A percentile compares a stretch with the other conserved stretches of the same genome.
These are phyloP conservation scores for Dorcus hopei DNA, from an alignment of 2,888 invertebrate genomes.

Conservation along the genomic window DNA sequence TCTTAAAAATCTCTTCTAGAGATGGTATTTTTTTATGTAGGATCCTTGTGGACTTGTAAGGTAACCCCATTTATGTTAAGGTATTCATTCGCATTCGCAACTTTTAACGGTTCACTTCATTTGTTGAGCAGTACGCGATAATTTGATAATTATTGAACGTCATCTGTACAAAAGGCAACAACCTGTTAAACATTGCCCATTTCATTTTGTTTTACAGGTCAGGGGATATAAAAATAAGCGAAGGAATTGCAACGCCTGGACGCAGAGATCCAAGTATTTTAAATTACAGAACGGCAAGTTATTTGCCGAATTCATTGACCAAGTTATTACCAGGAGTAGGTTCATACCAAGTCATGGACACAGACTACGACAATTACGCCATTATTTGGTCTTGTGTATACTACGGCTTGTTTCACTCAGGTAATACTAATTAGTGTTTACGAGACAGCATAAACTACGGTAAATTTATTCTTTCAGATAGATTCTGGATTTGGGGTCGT, in stretches of 20 bases:
- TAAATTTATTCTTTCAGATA: slow-evolving; percentile 53
- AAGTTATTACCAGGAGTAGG: slow-evolving; percentile 70
- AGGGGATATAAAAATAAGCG: slow-evolving; percentile 44
- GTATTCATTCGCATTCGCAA: too few species aligned
- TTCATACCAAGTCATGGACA: slow-evolving; percentile 67
- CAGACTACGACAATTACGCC: slow-evolving; percentile 70
- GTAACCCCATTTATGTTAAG: too few species aligned
- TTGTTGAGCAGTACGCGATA: too few species aligned
- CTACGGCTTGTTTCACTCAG: slow-evolving; percentile 61
- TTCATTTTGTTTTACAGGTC: slow-evolving; percentile 6
- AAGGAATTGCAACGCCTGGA: slow-evolving; percentile 61
- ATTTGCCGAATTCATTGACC: slow-evolving; percentile 65
- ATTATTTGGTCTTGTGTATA: slow-evolving; percentile 72
- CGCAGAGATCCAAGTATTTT: slow-evolving; percentile 47
- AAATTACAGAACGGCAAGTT: slow-evolving; percentile 58
- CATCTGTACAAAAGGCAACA: too few species aligned
- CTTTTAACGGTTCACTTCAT: too few species aligned
- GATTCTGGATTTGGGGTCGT: slow-evolving; percentile 70
- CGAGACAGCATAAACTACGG: neutral
- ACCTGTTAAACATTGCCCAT: too few species aligned
- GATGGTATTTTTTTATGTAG: too few species aligned
- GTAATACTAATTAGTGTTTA: slow-evolving; percentile 41
- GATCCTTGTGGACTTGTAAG: too few species aligned
- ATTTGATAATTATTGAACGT: too few species aligned
- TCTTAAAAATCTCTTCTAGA: too few species aligned